phyloP scores from a whole-genome alignment of 2,888 invertebrate species.

The Dryomyza anilis region DNA sequence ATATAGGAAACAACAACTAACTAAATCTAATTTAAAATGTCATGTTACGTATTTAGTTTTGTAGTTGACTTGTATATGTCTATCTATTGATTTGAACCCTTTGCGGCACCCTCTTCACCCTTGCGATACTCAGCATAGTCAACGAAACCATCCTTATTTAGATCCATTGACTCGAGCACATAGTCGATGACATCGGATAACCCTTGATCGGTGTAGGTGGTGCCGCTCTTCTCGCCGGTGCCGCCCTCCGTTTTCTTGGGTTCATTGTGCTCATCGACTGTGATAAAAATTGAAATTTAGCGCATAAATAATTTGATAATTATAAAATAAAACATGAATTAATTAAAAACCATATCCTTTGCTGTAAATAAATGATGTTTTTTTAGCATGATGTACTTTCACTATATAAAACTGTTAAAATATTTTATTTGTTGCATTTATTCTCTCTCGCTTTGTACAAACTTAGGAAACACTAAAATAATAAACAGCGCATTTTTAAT shows the following conservation, averaged over 20 bases:
- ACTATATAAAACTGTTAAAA: not conserved
- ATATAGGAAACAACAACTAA: too few species aligned
- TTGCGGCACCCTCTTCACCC: conserved; percentile 40
- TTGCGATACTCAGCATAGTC: conserved; percentile 68
- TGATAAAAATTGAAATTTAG: not conserved
- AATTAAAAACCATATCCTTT: not conserved
- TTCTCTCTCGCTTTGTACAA: not conserved
- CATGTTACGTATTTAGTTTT: too few species aligned
- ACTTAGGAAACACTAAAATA: too few species aligned
- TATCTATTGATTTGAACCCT: not conserved
- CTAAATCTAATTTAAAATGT: too few species aligned
- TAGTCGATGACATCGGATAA: conserved; percentile 67
- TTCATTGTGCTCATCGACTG: conserved; percentile 10
- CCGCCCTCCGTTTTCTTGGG: too few species aligned
- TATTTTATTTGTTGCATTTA: not conserved
- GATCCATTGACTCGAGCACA: conserved; percentile 70
- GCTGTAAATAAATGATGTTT: not conserved
- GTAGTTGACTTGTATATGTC: not conserved
- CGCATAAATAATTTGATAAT: not conserved
- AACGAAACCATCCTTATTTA: conserved; percentile 76
- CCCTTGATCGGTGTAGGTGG: conserved; percentile 64
- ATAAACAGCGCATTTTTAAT: not conserved
- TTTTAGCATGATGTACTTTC: not conserved
- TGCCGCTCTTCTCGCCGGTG: not conserved
- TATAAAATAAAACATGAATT: not conserved